These are phyloP conservation scores for Synergus umbraculus DNA, from an alignment of 2,888 invertebrate genomes.

Conservation along the genomic window DNA sequence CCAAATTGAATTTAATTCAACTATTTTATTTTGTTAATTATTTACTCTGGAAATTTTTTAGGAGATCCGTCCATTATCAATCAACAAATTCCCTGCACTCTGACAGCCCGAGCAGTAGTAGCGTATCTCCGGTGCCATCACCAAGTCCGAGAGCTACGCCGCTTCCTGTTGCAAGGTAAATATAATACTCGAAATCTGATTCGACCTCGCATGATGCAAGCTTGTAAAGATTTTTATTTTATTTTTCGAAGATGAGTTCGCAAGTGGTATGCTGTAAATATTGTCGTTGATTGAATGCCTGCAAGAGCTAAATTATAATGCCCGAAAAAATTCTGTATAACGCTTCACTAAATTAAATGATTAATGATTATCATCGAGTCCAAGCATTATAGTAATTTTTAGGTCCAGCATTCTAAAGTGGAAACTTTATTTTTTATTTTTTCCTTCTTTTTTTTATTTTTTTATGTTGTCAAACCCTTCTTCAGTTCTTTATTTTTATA, in stretches of 20 bases:
- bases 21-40: background rate
- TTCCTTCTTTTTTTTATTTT: background rate
- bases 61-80: conserved; percentile 89
- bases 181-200: conserved; percentile 25
- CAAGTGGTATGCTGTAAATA: background rate
- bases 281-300: conserved; percentile 21
- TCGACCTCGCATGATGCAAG: conserved; percentile 21
- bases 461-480: no score
- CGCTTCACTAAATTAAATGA: background rate
- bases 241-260: background rate
- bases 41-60: conserved; percentile 69
- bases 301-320: background rate
- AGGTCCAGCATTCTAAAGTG: background rate
- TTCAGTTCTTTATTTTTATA: background rate
- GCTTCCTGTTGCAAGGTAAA: conserved; percentile 78
- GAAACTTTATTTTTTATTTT: background rate
- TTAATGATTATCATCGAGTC: background rate
- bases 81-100: conserved; percentile 90
- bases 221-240: background rate
- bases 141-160: conserved; percentile 86
- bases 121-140: conserved; percentile 90
- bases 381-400: background rate
- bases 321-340: background rate
- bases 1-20: no score
- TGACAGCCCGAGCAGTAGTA: conserved; percentile 89